Percentiles rank a stretch among this genome's conserved stretches.
Conservation (phyloP, 2,888 invertebrate species). For the Calliphora vomitoria region DNA sequence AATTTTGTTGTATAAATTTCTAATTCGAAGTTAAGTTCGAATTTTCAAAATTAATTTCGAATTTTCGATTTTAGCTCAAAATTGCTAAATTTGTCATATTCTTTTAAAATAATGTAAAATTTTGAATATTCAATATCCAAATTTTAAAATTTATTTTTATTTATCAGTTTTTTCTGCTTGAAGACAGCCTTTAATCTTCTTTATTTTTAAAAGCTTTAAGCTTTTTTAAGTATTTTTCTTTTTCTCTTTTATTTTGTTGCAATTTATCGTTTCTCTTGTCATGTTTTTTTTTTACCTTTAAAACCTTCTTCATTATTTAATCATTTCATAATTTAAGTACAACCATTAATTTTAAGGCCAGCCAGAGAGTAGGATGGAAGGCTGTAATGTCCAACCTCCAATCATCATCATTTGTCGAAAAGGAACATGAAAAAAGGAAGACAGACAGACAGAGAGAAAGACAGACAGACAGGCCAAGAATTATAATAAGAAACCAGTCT, state of each 20-base stretch:
- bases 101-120: too few relatives aligned
- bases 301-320: conserved; percentile 56
- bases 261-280: neutral
- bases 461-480: neutral
- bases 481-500: conserved; percentile 3
- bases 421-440: neutral
- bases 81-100: neutral
- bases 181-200: neutral
- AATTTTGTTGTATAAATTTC: too few relatives aligned
- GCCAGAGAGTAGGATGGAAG: neutral
- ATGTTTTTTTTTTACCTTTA: neutral
- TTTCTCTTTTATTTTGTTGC: neutral
- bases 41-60: conserved; percentile 9
- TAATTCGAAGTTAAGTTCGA: too few relatives aligned
- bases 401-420: conserved; percentile 63
- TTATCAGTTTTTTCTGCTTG: neutral
- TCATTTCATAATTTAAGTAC: conserved; percentile 66
- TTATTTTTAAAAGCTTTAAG: neutral
- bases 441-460: neutral
- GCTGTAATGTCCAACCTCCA: conserved; percentile 48
- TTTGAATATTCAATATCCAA: too few relatives aligned
- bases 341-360: conserved; percentile 55
- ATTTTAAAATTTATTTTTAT: neutral
- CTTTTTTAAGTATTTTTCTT: neutral
- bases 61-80: neutral